Conservation (phyloP, 2,797 vertebrate genomes). For the Typhlichthys subterraneus region DNA sequence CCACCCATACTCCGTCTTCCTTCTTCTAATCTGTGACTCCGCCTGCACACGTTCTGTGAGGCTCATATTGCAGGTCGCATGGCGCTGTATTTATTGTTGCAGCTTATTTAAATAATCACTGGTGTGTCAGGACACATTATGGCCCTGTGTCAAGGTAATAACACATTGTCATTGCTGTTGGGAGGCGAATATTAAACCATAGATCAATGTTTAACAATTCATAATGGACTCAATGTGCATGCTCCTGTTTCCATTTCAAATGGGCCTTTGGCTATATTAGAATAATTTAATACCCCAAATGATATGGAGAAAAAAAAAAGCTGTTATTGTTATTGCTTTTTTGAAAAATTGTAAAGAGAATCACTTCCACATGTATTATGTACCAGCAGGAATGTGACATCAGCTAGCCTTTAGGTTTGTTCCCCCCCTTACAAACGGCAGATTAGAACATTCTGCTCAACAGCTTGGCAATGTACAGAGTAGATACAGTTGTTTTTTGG, state of each 20-base stretch:
- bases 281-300: slow-evolving; percentile 78
- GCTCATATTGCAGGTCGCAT: slow-evolving; percentile 52
- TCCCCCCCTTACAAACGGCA: slow-evolving; percentile 8
- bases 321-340: slow-evolving; percentile 71
- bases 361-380: slow-evolving; percentile 50
- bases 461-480: not conserved
- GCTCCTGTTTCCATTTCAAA: slow-evolving; percentile 73
- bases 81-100: slow-evolving; percentile 66
- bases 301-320: slow-evolving; percentile 54
- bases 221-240: slow-evolving; percentile 77
- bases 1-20: slow-evolving; percentile 25
- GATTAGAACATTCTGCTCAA: slow-evolving; percentile 15
- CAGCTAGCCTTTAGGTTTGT: slow-evolving; percentile 30
- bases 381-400: slow-evolving; percentile 50
- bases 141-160: slow-evolving; percentile 76
- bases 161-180: slow-evolving; percentile 73
- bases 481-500: not conserved
- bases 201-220: slow-evolving; percentile 81
- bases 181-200: slow-evolving; percentile 83
- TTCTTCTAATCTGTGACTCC: slow-evolving; percentile 53
- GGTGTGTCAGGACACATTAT: slow-evolving; percentile 68
- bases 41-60: slow-evolving; percentile 32
- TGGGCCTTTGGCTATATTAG: slow-evolving; percentile 74
- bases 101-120: slow-evolving; percentile 80
- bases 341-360: slow-evolving; percentile 65